phyloP scores from a whole-genome alignment of 2,113 vertebrate genomes.

The Brachypteracias leptosomus region DNA sequence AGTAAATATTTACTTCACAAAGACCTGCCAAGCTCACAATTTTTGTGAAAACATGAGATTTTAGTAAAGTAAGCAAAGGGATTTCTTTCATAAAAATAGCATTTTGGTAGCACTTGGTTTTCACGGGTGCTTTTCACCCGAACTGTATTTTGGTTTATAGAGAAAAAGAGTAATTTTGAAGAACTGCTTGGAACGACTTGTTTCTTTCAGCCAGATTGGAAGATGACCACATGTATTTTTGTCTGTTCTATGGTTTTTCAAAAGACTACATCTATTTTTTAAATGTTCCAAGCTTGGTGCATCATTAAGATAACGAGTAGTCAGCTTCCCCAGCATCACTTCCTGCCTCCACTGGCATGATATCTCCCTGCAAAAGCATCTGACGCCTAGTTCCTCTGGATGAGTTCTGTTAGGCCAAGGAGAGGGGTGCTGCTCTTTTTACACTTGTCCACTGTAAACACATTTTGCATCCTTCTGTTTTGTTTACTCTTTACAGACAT shows the following conservation, averaged over 20 bases:
- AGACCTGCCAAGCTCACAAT: background rate
- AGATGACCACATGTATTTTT: background rate
- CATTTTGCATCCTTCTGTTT: background rate
- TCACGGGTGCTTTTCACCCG: background rate
- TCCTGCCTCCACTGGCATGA: background rate
- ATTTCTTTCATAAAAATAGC: conserved; percentile 17
- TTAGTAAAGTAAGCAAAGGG: background rate
- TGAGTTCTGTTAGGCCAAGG: background rate
- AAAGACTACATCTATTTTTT: background rate
- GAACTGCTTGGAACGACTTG: background rate
- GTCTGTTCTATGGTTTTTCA: background rate
- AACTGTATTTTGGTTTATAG: background rate
- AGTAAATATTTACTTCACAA: background rate
- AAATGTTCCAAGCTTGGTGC: background rate
- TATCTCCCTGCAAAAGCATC: background rate
- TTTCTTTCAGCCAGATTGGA: background rate
- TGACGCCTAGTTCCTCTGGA: background rate
- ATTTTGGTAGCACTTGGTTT: background rate
- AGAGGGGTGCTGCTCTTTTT: background rate
- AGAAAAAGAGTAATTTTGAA: background rate
- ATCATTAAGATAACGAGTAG: background rate
- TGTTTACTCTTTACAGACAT: background rate
- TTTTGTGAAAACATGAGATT: conserved; percentile 12
- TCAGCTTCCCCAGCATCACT: background rate
- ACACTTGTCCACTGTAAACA: background rate